Percentiles rank a stretch among this genome's conserved stretches.
These are phyloP conservation scores for Urocyon cinereoargenteus DNA, from an alignment of 2,797 vertebrate species.

Conservation along the genomic window DNA sequence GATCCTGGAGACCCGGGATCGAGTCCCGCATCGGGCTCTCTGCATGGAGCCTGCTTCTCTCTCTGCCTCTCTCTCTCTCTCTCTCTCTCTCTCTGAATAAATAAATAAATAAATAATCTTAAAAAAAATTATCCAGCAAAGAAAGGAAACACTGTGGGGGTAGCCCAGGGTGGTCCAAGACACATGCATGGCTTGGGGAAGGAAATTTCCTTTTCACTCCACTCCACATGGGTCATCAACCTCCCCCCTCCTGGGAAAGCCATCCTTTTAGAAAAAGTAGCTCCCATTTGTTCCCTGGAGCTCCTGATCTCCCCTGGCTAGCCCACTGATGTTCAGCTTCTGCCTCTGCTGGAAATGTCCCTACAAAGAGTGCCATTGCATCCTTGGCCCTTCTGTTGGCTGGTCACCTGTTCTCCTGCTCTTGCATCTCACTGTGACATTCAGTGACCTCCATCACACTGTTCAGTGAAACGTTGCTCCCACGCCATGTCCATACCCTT, in stretches of 20 bases:
- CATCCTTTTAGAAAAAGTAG: not conserved
- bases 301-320: not conserved
- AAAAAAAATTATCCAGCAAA: not conserved
- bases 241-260: not conserved
- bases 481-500: not conserved
- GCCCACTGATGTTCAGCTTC: too few species aligned
- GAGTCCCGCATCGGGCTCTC: too few species aligned
- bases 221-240: fast-evolving
- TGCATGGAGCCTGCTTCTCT: too few species aligned
- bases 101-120: too few species aligned
- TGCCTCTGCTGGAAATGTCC: too few species aligned
- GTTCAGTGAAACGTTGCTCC: not conserved
- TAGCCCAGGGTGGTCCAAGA: too few species aligned
- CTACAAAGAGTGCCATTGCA: fast-evolving
- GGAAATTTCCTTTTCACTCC: not conserved
- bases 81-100: too few species aligned
- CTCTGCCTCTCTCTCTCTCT: too few species aligned
- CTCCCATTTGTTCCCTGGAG: not conserved
- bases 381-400: not conserved
- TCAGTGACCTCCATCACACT: not conserved
- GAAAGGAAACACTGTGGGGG: not conserved
- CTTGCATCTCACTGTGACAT: not conserved
- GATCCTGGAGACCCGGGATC: too few species aligned
- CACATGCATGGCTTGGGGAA: fast-evolving
- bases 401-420: not conserved